Evolutionary conservation across 2,888 invertebrate genomes (phyloP).

Genomic region (Anodontia alba): DNA sequence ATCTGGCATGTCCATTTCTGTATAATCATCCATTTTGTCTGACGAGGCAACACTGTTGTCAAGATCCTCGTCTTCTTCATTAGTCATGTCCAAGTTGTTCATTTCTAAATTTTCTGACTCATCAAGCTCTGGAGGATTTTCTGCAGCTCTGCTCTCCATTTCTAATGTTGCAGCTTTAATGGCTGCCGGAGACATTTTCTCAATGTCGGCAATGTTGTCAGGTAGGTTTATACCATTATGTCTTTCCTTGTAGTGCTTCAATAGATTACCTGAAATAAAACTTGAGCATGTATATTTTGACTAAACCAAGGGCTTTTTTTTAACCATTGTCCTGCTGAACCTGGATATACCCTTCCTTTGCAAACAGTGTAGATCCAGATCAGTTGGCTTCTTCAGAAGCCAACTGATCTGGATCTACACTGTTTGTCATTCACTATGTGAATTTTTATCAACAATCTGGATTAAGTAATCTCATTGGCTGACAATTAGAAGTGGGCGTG

Average conservation of each 20-base stretch:
- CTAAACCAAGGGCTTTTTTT: no score
- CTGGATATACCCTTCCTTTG: no score
- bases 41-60: conserved; percentile 54
- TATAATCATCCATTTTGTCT: conserved; percentile 59
- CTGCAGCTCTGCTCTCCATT: conserved; percentile 59
- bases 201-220: conserved; percentile 66
- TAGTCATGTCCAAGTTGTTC: conserved; percentile 34
- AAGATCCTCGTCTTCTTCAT: conserved; percentile 63
- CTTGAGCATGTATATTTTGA: no score
- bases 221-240: conserved; percentile 86
- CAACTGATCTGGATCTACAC: no score
- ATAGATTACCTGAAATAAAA: conserved; percentile 89
- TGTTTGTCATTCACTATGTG: no score
- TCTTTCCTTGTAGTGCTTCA: conserved; percentile 91
- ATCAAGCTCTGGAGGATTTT: conserved; percentile 54
- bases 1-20: conserved; percentile 48
- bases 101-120: conserved; percentile 30
- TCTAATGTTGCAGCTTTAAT: conserved; percentile 59
- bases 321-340: no score
- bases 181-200: conserved; percentile 60
- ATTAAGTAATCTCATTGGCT: no score
- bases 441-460: no score
- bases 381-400: no score
- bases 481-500: no score
- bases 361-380: no score